A percentile compares a stretch with the other conserved stretches of the same genome.
phyloP scores from a whole-genome alignment of 1,140 invertebrate genomes.

The Sycobia sp. region DNA sequence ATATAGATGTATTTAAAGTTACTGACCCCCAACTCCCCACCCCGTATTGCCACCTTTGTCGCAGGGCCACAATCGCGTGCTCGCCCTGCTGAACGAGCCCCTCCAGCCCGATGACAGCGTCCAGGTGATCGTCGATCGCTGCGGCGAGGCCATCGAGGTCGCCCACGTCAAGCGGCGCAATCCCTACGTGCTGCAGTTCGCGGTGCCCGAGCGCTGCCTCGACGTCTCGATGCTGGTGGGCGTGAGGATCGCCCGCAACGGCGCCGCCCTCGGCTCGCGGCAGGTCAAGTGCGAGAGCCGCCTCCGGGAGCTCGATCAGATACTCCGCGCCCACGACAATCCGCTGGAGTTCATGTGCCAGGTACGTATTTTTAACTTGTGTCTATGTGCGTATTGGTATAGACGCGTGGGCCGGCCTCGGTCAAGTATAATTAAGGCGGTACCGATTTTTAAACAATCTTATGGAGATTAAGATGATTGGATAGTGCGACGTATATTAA shows the following conservation, averaged over 20 bases:
- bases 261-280: constrained; percentile 73
- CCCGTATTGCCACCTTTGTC: too few species aligned
- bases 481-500: too few species aligned
- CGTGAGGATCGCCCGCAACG: constrained; percentile 79
- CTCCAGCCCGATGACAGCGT: constrained; percentile 74
- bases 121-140: constrained; percentile 77
- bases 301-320: constrained; percentile 79
- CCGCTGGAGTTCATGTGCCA: constrained; percentile 87
- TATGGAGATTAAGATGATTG: too few species aligned
- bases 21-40: too few species aligned
- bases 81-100: constrained; percentile 78
- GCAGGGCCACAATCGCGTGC: constrained; percentile 81
- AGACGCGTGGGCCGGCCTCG: too few species aligned
- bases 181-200: constrained; percentile 80
- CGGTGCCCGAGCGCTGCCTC: constrained; percentile 76
- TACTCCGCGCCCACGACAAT: constrained; percentile 76
- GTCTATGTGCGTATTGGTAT: too few species aligned
- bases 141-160: constrained; percentile 77
- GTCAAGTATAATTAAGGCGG: too few species aligned
- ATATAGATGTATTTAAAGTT: too few species aligned
- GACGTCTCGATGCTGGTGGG: constrained; percentile 82
- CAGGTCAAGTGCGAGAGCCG: constrained; percentile 86
- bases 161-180: constrained; percentile 76
- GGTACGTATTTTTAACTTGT: constrained; percentile 65
- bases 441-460: too few species aligned